Evolutionary conservation across 2,113 vertebrate genomes (phyloP).

Genomic region (Anguilla japonica): DNA sequence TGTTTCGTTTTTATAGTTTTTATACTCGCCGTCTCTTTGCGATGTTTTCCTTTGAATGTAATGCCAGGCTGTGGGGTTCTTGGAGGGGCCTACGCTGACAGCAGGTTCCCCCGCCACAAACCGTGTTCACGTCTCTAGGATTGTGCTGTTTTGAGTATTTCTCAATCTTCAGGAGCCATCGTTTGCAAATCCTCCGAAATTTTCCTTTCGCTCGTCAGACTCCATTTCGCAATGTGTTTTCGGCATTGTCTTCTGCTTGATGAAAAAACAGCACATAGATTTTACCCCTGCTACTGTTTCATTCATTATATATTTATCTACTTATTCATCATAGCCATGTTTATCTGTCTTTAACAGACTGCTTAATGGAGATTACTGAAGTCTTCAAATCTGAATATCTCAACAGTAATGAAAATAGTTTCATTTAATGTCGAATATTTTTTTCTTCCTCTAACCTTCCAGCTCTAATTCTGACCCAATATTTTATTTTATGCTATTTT

Average conservation of each 20-base stretch:
- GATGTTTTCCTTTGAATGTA: not conserved
- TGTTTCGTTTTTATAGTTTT: not conserved
- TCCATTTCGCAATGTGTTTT: not conserved
- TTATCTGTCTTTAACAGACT: conserved; percentile 46
- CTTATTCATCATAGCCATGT: conserved; percentile 39
- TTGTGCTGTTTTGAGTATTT: not conserved
- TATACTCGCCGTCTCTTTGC: not conserved
- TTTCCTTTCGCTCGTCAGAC: not conserved
- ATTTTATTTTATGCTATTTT: not conserved
- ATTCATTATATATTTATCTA: conserved; percentile 34
- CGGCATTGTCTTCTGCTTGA: not conserved
- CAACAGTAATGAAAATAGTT: conserved; percentile 17
- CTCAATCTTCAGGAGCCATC: not conserved
- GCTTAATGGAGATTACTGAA: conserved; percentile 39
- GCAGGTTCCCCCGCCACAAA: not conserved
- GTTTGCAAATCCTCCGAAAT: not conserved
- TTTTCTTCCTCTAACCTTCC: conserved; percentile 10
- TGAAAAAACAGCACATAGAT: not conserved
- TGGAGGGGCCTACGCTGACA: not conserved
- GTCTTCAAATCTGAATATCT: conserved; percentile 28
- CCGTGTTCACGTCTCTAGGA: not conserved
- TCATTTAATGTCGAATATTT: not conserved
- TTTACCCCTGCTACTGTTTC: conserved; percentile 6
- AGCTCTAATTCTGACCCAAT: not conserved
- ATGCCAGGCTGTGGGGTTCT: conserved; percentile 10